A percentile compares a stretch with the other conserved stretches of the same genome.
Conservation (phyloP, 2,888 invertebrate species). For the Prosopocoilus inquinatus region DNA sequence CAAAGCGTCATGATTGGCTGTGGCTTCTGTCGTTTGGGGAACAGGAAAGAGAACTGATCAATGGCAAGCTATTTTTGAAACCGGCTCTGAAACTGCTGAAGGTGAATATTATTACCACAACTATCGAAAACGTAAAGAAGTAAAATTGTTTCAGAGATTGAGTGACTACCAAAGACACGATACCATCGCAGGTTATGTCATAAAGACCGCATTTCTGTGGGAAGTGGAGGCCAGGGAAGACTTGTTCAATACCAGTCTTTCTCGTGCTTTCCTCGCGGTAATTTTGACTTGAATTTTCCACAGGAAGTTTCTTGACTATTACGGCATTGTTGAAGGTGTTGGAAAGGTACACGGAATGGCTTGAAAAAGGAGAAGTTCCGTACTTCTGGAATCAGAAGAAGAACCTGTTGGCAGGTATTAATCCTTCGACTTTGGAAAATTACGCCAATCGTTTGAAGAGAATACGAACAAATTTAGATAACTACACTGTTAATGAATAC, state of each 20-base stretch:
- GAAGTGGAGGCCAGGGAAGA: slow-evolving; percentile 35
- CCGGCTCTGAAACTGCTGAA: slow-evolving; percentile 51
- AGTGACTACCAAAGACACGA: slow-evolving; percentile 51
- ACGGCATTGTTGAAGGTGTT: slow-evolving; percentile 51
- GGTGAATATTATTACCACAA: slow-evolving; percentile 26
- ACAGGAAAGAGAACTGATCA: slow-evolving; percentile 55
- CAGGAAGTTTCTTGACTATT: neutral
- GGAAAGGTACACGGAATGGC: slow-evolving; percentile 43
- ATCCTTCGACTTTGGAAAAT: neutral
- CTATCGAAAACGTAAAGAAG: no score
- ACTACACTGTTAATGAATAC: no score
- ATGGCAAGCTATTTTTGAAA: slow-evolving; percentile 51
- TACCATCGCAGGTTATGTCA: slow-evolving; percentile 56
- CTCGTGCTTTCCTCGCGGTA: slow-evolving; percentile 42
- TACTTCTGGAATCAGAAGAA: slow-evolving; percentile 55
- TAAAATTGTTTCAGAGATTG: slow-evolving; percentile 50
- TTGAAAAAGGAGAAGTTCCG: slow-evolving; percentile 41
- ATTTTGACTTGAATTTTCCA: neutral
- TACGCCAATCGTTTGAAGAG: no score
- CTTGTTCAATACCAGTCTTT: slow-evolving; percentile 30
- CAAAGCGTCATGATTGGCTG: slow-evolving; percentile 44
- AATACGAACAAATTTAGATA: no score
- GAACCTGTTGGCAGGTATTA: slow-evolving; percentile 48
- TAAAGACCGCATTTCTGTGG: slow-evolving; percentile 57
- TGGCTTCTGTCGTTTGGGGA: slow-evolving; percentile 61